Evolutionary conservation across 1,140 invertebrate genomes (phyloP).

Genomic region (Neodiprion pinetum): DNA sequence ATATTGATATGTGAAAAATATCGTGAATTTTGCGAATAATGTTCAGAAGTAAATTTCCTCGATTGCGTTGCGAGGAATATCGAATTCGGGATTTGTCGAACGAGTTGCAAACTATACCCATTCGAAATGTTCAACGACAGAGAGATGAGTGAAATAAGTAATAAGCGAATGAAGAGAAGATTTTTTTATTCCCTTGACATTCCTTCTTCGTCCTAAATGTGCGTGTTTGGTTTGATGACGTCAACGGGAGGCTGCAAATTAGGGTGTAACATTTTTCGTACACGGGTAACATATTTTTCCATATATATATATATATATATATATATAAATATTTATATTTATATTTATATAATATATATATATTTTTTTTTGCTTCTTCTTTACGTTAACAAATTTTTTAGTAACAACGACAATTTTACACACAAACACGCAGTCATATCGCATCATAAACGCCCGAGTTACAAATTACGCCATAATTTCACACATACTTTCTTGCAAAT

Average conservation of each 20-base stretch:
- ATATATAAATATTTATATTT: not conserved
- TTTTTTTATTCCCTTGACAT: no score
- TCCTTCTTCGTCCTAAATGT: not conserved
- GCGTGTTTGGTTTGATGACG: not conserved
- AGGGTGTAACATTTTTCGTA: not conserved
- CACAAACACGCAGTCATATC: not conserved
- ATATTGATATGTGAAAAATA: no score
- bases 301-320: not conserved
- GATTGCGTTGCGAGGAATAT: no score
- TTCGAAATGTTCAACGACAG: no score
- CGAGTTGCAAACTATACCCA: no score
- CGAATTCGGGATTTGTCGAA: no score
- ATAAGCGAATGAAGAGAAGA: no score
- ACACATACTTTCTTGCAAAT: slow-evolving; percentile 2
- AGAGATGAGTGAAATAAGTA: no score
- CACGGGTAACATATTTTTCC: not conserved
- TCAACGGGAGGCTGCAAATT: not conserved
- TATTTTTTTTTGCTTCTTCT: not conserved
- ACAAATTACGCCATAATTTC: not conserved
- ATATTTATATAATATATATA: not conserved
- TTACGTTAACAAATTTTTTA: not conserved
- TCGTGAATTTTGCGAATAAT: no score
- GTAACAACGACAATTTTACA: slow-evolving; percentile 5
- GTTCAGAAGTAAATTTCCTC: no score
- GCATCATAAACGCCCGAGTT: not conserved